Evolutionary conservation across 2,113 vertebrate species (phyloP).

Genomic region (Spermophilus dauricus): DNA sequence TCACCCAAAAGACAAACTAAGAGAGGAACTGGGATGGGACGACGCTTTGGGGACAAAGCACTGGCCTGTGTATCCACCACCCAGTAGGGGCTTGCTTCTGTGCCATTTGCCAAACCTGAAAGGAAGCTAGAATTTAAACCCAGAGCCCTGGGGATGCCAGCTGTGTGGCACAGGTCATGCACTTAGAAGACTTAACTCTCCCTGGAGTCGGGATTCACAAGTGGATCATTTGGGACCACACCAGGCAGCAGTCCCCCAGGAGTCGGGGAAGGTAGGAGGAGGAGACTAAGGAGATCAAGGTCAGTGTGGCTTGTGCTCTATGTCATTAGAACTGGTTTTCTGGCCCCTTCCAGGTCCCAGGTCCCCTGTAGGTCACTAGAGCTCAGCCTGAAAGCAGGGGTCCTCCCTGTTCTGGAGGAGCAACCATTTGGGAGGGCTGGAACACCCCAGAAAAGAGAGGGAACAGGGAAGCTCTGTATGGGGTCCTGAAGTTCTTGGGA

Average conservation of each 20-base stretch:
- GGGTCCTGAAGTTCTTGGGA: background rate
- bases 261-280: fast-evolving
- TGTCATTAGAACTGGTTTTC: fast-evolving
- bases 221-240: fast-evolving
- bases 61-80: no score
- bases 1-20: fast-evolving
- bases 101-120: background rate
- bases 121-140: background rate
- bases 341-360: background rate
- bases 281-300: background rate
- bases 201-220: background rate
- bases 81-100: background rate
- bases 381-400: background rate
- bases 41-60: background rate
- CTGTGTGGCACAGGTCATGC: no score
- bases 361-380: background rate
- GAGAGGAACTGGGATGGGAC: background rate
- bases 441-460: background rate
- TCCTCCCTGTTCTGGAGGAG: fast-evolving
- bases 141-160: no score
- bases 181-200: background rate
- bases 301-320: fast-evolving
- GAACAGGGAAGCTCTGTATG: no score
- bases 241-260: fast-evolving
- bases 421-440: background rate